These are phyloP conservation scores for Balanococcus diminutus DNA, from an alignment of 2,888 invertebrate species.

Conservation along the genomic window DNA sequence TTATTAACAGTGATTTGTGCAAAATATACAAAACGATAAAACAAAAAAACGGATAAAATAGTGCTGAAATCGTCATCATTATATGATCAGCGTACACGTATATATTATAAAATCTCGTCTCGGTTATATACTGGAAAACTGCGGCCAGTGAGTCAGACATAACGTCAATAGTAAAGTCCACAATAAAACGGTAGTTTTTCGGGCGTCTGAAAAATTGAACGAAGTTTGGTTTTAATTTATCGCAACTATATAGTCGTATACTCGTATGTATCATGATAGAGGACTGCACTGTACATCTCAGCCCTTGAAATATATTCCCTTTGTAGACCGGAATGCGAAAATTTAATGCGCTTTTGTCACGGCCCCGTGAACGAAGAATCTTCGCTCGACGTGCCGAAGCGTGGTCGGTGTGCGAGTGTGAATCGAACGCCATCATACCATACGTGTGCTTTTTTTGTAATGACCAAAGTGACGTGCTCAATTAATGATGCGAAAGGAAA, in stretches of 20 bases:
- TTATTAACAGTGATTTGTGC: conserved; percentile 37
- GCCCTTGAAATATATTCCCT: not conserved
- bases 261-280: not conserved
- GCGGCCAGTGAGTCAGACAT: not conserved
- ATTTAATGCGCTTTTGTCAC: not conserved
- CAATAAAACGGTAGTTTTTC: not conserved
- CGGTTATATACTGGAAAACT: not conserved
- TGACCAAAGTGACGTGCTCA: not conserved
- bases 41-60: not conserved
- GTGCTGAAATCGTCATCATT: not conserved
- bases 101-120: not conserved
- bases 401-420: not conserved
- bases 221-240: not conserved
- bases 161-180: conserved; percentile 19
- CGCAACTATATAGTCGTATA: not conserved
- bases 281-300: not conserved
- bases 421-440: not conserved
- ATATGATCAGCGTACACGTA: conserved; percentile 8
- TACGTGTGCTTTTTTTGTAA: conserved; percentile 13
- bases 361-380: not conserved
- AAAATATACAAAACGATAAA: conserved; percentile 12
- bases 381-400: not conserved
- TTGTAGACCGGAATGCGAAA: not conserved
- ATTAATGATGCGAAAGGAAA: not conserved
- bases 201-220: conserved; percentile 2